These are phyloP conservation scores for Tamandua tetradactyla DNA, from an alignment of 2,797 vertebrate genomes.

Conservation along the genomic window DNA sequence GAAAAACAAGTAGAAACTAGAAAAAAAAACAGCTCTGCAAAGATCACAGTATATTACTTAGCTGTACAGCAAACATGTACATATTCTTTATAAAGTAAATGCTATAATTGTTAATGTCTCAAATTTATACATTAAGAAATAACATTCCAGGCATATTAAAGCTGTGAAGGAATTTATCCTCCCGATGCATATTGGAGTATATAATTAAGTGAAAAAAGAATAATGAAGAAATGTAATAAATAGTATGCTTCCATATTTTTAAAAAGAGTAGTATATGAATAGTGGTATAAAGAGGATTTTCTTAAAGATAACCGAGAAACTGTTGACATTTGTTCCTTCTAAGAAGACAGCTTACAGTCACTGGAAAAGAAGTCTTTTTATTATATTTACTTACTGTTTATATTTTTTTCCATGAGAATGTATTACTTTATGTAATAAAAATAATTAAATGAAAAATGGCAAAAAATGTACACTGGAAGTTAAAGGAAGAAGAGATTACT, in stretches of 20 bases:
- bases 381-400: not conserved
- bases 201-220: not conserved
- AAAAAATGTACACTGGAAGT: not conserved
- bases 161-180: not conserved
- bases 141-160: not conserved
- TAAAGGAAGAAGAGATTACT: not conserved
- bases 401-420: not conserved
- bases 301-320: not conserved
- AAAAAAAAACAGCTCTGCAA: not conserved
- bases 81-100: not conserved
- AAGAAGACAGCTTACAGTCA: not conserved
- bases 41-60: not conserved
- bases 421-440: constrained; percentile 13
- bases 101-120: not conserved
- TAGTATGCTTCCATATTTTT: not conserved
- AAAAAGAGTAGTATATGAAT: not conserved
- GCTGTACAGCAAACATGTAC: not conserved
- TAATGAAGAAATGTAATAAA: not conserved
- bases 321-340: not conserved
- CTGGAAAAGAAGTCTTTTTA: not conserved
- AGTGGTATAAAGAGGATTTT: not conserved
- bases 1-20: not conserved
- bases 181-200: rapidly evolving
- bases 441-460: not conserved
- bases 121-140: not conserved